Conservation (phyloP, 2,113 vertebrate species). For the Riparia riparia region DNA sequence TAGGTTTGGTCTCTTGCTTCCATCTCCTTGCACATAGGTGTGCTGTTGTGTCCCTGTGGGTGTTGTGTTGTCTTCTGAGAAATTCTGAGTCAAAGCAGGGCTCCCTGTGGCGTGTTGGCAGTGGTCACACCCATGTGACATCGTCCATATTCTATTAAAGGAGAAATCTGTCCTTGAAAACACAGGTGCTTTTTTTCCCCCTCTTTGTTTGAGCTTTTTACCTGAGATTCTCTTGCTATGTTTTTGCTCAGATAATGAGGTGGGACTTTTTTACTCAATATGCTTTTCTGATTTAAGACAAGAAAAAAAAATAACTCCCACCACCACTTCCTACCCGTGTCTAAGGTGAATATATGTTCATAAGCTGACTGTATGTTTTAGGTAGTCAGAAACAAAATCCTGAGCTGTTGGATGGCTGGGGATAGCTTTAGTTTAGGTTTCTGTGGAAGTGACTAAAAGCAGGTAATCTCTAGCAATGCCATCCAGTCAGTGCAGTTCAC, state of each 20-base stretch:
- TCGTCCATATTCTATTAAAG: background rate
- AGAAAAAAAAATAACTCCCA: background rate
- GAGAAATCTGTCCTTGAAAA: background rate
- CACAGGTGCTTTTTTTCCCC: fast-evolving
- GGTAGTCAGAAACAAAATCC: background rate
- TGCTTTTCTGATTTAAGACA: background rate
- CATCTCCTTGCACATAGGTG: background rate
- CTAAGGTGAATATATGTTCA: background rate
- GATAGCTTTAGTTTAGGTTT: background rate
- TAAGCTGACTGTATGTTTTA: background rate
- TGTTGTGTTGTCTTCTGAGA: background rate
- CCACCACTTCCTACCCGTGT: background rate
- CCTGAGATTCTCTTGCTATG: background rate
- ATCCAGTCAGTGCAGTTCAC: background rate
- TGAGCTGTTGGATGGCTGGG: background rate
- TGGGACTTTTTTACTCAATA: background rate
- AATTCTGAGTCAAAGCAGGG: background rate
- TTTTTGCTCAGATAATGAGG: background rate
- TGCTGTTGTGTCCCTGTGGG: background rate
- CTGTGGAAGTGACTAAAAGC: background rate
- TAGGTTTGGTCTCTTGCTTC: conserved; percentile 60
- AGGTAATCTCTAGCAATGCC: background rate
- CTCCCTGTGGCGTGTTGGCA: background rate
- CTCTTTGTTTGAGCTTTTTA: background rate
- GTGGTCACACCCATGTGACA: background rate